Conservation (phyloP, 2,888 invertebrate genomes). For the Lamproptera curius region DNA sequence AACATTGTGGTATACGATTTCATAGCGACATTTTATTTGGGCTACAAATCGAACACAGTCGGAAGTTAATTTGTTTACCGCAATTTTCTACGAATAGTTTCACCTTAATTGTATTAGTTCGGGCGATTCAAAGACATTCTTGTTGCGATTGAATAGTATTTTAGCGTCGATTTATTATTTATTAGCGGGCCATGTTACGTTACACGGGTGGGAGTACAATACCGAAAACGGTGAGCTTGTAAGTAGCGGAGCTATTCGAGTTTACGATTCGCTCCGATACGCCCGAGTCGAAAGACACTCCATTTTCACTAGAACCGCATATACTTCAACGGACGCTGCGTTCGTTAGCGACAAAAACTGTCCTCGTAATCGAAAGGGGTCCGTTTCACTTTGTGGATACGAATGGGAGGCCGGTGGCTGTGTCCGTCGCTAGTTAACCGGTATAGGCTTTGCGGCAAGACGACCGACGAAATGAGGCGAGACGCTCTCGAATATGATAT, state of each 20-base stretch:
- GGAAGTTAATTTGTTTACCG: neutral
- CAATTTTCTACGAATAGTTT: slow-evolving; percentile 38
- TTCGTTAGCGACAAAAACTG: slow-evolving; percentile 37
- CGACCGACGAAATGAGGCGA: slow-evolving; percentile 60
- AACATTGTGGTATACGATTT: neutral
- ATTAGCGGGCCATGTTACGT: slow-evolving; percentile 74
- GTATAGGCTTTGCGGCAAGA: slow-evolving; percentile 58
- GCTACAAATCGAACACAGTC: neutral
- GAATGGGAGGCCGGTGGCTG: slow-evolving; percentile 50
- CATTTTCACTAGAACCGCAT: slow-evolving; percentile 50
- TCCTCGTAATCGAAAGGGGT: slow-evolving; percentile 45
- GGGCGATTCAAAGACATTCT: slow-evolving; percentile 46
- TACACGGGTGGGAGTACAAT: slow-evolving; percentile 67
- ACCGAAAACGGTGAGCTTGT: slow-evolving; percentile 70
- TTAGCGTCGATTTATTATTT: slow-evolving; percentile 76
- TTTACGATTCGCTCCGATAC: slow-evolving; percentile 57
- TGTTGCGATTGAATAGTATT: slow-evolving; percentile 63
- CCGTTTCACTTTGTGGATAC: slow-evolving; percentile 44
- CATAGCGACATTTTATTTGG: neutral
- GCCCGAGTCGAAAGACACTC: slow-evolving; percentile 43
- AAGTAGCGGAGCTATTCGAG: slow-evolving; percentile 65
- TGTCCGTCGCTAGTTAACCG: slow-evolving; percentile 60
- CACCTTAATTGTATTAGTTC: slow-evolving; percentile 43
- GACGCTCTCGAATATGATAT: slow-evolving; percentile 57
- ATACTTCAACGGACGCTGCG: slow-evolving; percentile 34